A percentile compares a stretch with the other conserved stretches of the same genome.
Evolutionary conservation across 2,113 vertebrate species (phyloP).

Genomic region (Otolemur garnettii): DNA sequence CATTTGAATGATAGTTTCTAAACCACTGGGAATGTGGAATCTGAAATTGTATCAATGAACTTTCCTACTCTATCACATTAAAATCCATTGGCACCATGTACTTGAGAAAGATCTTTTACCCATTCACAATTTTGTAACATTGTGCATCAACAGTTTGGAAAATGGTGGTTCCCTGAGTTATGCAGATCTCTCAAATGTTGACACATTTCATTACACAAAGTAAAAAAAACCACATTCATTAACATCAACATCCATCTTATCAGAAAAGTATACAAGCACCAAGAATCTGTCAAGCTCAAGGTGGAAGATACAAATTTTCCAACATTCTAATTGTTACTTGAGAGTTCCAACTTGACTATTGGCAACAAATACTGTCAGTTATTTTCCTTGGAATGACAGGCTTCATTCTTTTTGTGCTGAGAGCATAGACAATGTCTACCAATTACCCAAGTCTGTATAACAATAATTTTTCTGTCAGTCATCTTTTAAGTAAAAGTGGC

Average conservation of each 20-base stretch:
- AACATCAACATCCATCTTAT: not conserved
- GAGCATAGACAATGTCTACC: not conserved
- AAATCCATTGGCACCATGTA: not conserved
- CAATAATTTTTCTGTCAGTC: not conserved
- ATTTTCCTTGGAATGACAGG: not conserved
- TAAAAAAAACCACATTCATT: not conserved
- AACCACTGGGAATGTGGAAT: not conserved
- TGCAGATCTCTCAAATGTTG: not conserved
- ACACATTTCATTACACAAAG: not conserved
- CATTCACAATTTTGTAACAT: not conserved
- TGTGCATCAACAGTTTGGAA: not conserved
- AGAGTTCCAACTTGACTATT: constrained; percentile 25
- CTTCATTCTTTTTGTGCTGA: not conserved
- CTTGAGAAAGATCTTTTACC: not conserved
- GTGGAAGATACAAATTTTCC: not conserved
- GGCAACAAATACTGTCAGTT: constrained; percentile 14
- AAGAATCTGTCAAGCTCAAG: not conserved
- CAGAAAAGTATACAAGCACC: not conserved
- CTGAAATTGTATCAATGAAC: not conserved
- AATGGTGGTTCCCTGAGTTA: not conserved
- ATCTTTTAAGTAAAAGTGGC: constrained; percentile 21
- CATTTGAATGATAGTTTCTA: not conserved
- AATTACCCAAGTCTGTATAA: not conserved
- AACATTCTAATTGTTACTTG: constrained; percentile 25
- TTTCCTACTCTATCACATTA: not conserved